Base-by-base conservation (phyloP, 2,113 vertebrate genomes). In the Apodemus speciosus region DNA sequence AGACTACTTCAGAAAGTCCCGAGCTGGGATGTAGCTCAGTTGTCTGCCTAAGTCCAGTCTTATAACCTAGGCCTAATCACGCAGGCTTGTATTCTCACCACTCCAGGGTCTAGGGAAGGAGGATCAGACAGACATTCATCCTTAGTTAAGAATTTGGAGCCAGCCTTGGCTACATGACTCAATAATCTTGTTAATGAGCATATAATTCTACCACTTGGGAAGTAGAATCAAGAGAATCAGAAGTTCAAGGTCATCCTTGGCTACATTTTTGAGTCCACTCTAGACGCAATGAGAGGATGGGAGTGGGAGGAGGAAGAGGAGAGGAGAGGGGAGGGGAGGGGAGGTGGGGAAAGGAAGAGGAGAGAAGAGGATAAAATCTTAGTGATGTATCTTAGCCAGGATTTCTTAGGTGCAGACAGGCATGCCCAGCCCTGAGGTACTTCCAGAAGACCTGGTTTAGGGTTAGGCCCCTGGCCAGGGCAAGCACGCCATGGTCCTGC, bases 341-440 rank as follows among this genome's bases (percentile, higher is more conserved):
- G 25, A 23, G 6, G 6, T 3, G 4, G 15, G 2, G 46, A 9
- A 7, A 18, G 20, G 32, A 5, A 14, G 49, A 11, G 13, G 76
- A 20, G n/a, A 40, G n/a, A 11, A 14, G 56, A 30, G n/a, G n/a
- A 16, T 18, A 40, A 15, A 25, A 15, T 84, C 81, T 64, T 84
- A 35, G 46, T 85, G 56, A 95, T 88, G 91, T 85, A 60, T 90
- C 89, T 85, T 66, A 93, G 80, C 94, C 49, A 84, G 94, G 71
- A 10, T 73, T 40, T 89, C 88, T 53, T 7, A 46, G 88, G 88
- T 11, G 1, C 2, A 0, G 53, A 69, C 38, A 68, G 60, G 66
- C 0, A 7, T 66, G 16, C 85, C 75, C 30, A 5, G n/a, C 64
- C 71, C 64, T 4, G 43, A 35, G 15, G n/a, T 21, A 90, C 72